A percentile compares a stretch with the other conserved stretches of the same genome.
Conservation (phyloP, 2,113 vertebrate species). For the Thymallus thymallus region DNA sequence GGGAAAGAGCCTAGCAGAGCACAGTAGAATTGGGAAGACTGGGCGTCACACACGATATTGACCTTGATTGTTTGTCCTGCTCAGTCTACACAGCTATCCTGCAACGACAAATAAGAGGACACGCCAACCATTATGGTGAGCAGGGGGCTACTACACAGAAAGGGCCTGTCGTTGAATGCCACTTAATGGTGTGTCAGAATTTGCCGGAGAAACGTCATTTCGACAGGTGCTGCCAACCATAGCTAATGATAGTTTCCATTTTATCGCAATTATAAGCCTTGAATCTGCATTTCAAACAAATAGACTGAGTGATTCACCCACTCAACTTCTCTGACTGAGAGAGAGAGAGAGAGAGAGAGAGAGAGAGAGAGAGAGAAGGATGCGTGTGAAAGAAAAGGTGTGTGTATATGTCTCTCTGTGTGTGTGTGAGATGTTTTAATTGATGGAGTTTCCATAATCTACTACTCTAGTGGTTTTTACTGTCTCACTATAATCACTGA, state of each 20-base stretch:
- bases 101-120: not conserved
- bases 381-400: too few relatives aligned
- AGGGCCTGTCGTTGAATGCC: not conserved
- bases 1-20: not conserved
- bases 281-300: not conserved
- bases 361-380: not conserved
- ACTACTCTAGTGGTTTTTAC: slow-evolving; percentile 18
- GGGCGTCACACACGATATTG: slow-evolving; percentile 10
- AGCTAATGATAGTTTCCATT: not conserved
- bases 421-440: not conserved
- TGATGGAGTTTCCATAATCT: slow-evolving; percentile 7
- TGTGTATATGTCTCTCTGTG: too few relatives aligned
- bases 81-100: not conserved
- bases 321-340: not conserved
- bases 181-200: not conserved
- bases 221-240: not conserved
- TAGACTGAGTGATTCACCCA: not conserved
- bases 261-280: not conserved
- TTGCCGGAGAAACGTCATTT: not conserved
- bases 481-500: slow-evolving; percentile 30
- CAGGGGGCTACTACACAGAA: not conserved
- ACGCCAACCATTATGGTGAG: not conserved
- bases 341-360: not conserved
- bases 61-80: slow-evolving; percentile 24
- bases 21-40: slow-evolving; percentile 1